Conservation (phyloP, 1,140 invertebrate species). For the Heliconius congener region DNA sequence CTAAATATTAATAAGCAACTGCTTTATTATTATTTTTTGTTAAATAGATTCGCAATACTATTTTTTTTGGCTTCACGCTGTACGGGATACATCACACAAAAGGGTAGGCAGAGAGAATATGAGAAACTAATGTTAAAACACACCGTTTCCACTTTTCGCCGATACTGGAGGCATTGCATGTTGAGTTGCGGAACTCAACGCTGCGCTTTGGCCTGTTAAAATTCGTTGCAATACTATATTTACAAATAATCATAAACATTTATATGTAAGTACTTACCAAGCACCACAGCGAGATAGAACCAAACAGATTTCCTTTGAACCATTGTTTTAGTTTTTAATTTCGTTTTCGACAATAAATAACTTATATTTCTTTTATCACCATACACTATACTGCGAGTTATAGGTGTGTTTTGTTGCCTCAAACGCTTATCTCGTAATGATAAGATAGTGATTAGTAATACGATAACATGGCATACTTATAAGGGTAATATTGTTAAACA, state of each 20-base stretch:
- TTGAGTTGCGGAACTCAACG: too few species aligned
- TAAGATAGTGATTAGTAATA: conserved; percentile 70
- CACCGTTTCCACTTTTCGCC: too few species aligned
- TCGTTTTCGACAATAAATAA: conserved; percentile 23
- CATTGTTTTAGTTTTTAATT: conserved; percentile 53
- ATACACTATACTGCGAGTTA: conserved; percentile 27
- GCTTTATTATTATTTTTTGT: too few species aligned
- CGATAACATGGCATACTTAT: conserved; percentile 7
- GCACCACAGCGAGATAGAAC: conserved; percentile 75
- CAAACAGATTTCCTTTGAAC: conserved; percentile 60
- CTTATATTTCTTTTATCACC: neutral
- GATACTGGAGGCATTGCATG: too few species aligned
- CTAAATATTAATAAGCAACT: too few species aligned
- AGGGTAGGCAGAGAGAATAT: too few species aligned
- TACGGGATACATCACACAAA: too few species aligned
- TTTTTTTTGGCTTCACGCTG: too few species aligned
- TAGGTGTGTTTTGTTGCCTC: conserved; percentile 51
- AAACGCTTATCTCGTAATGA: conserved; percentile 56
- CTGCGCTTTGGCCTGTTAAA: too few species aligned
- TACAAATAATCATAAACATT: neutral
- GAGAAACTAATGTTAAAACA: too few species aligned
- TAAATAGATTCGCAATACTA: too few species aligned
- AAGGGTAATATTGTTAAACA: neutral
- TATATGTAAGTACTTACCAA: conserved; percentile 56
- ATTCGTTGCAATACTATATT: too few species aligned